phyloP scores from a whole-genome alignment of 2,113 vertebrate species.

The Notiomystis cincta region DNA sequence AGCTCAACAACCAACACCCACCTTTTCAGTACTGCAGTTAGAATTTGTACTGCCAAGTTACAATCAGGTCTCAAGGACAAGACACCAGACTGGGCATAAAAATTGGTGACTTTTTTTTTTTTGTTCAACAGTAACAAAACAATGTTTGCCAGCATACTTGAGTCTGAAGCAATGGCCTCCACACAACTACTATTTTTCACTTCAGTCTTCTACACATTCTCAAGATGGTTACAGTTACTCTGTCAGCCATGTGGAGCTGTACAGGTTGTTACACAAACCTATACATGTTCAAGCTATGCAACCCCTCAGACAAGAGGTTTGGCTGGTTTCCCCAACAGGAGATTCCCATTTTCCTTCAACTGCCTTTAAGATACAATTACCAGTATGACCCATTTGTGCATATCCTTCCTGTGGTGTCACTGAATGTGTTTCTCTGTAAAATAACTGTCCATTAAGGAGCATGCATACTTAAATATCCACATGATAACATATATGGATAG shows the following conservation, averaged over 20 bases:
- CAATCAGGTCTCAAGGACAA: not conserved
- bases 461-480: not conserved
- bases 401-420: not conserved
- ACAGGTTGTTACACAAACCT: not conserved
- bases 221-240: not conserved
- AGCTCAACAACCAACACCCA: not conserved
- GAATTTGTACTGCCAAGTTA: not conserved
- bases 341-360: not conserved
- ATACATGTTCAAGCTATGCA: not conserved
- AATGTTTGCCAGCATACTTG: rapidly evolving
- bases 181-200: not conserved
- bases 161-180: not conserved
- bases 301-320: not conserved
- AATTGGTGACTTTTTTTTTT: not conserved
- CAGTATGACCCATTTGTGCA: not conserved
- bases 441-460: not conserved
- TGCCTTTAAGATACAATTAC: not conserved
- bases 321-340: not conserved
- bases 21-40: not conserved
- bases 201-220: not conserved
- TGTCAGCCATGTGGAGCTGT: not conserved
- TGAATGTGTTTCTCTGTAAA: not conserved
- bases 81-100: not conserved
- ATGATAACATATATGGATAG: rapidly evolving
- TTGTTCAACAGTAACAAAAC: not conserved